A percentile compares a stretch with the other conserved stretches of the same genome.
Evolutionary conservation across 2,113 vertebrate genomes (phyloP).

Genomic region (Calidris pygmaea): DNA sequence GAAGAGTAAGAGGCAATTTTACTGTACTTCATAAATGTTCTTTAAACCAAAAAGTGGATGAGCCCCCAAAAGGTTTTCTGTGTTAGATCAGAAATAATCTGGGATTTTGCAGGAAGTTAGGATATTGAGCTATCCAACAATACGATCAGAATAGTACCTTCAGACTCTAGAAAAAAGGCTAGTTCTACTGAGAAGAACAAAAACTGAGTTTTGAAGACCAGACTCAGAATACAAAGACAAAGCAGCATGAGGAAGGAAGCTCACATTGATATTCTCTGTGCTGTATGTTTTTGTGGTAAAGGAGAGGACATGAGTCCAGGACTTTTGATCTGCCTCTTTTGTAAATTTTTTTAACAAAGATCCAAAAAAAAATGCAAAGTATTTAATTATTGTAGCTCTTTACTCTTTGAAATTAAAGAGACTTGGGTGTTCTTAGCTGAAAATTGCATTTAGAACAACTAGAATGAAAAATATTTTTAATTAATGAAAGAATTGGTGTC

Average conservation of each 20-base stretch:
- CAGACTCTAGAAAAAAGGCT: neutral
- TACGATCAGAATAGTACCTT: neutral
- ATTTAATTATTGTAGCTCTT: neutral
- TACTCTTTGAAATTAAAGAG: neutral
- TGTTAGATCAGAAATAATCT: neutral
- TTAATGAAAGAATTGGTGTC: neutral
- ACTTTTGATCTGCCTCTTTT: neutral
- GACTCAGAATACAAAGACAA: neutral
- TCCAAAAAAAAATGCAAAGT: neutral
- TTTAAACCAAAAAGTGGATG: neutral
- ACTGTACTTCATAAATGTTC: neutral
- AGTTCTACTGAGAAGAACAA: neutral
- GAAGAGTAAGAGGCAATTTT: neutral
- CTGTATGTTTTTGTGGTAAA: neutral
- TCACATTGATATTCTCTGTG: neutral
- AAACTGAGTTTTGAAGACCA: neutral
- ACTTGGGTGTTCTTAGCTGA: neutral
- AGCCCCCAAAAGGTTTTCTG: neutral
- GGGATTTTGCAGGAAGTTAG: neutral
- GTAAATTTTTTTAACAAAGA: neutral
- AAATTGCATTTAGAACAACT: neutral
- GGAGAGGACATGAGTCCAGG: neutral
- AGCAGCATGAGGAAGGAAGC: neutral
- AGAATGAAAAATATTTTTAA: slow-evolving; percentile 45
- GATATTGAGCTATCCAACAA: neutral